phyloP scores from a whole-genome alignment of 2,797 vertebrate species.

The Lacerta bilineata region DNA sequence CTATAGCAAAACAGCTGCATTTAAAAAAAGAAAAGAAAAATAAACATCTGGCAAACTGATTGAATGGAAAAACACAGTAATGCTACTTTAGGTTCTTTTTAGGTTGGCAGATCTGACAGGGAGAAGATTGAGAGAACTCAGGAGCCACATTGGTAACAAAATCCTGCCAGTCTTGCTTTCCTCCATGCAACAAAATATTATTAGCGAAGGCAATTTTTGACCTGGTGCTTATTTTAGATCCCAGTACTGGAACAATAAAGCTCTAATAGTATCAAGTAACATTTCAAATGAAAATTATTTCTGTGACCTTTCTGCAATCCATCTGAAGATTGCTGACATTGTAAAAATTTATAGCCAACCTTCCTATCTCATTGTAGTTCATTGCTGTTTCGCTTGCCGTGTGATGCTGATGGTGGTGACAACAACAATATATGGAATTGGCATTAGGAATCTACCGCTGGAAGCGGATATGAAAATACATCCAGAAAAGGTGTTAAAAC shows the following conservation, averaged over 20 bases:
- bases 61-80: not conserved
- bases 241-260: slow-evolving; percentile 49
- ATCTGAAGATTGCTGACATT: slow-evolving; percentile 58
- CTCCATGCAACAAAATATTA: not conserved
- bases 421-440: slow-evolving; percentile 24
- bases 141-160: not conserved
- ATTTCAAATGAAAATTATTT: slow-evolving; percentile 50
- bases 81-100: not conserved
- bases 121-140: slow-evolving; percentile 16
- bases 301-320: slow-evolving; percentile 58
- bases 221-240: slow-evolving; percentile 56
- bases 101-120: slow-evolving; percentile 28
- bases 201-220: slow-evolving; percentile 53
- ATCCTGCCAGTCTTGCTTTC: not conserved
- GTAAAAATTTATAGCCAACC: slow-evolving; percentile 52
- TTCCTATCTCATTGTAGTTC: not conserved
- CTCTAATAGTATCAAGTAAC: slow-evolving; percentile 48
- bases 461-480: slow-evolving; percentile 22
- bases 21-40: not conserved
- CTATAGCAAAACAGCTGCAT: not conserved
- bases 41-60: not conserved
- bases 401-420: not conserved
- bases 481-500: slow-evolving; percentile 30
- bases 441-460: not conserved
- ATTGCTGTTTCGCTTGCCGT: slow-evolving; percentile 17